Conservation (phyloP, 2,113 vertebrate species). For the Salvelinus sp. region DNA sequence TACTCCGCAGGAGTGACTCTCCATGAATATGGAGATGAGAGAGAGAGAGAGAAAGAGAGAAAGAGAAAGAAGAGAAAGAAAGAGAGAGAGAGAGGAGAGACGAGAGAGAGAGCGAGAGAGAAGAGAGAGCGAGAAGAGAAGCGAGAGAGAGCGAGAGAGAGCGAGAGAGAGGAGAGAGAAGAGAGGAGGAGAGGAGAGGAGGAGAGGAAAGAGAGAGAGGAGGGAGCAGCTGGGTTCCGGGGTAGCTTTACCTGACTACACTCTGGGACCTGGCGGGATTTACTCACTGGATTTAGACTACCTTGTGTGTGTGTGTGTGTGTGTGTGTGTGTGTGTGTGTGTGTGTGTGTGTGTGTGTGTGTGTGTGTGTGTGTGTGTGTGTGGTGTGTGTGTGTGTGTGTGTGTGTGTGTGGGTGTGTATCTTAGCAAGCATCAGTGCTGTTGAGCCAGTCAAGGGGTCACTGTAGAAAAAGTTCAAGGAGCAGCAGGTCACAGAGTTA, state of each 20-base stretch:
- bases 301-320: slow-evolving; percentile 24
- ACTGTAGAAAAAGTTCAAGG: slow-evolving; percentile 39
- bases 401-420: slow-evolving; percentile 37
- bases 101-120: slow-evolving; percentile 33
- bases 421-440: neutral
- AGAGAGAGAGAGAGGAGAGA: slow-evolving; percentile 10
- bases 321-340: slow-evolving; percentile 23
- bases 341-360: slow-evolving; percentile 24
- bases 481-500: slow-evolving; percentile 58
- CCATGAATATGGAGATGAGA: slow-evolving; percentile 75
- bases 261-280: slow-evolving; percentile 59
- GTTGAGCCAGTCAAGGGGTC: slow-evolving; percentile 32
- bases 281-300: slow-evolving; percentile 52
- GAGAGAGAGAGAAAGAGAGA: neutral
- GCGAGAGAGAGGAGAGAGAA: no score
- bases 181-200: no score
- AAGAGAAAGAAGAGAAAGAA: no score
- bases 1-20: slow-evolving; percentile 60
- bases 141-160: neutral
- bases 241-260: slow-evolving; percentile 55
- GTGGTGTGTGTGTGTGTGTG: slow-evolving; percentile 9
- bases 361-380: slow-evolving; percentile 24
- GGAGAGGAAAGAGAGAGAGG: neutral
- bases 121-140: slow-evolving; percentile 12
- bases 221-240: slow-evolving; percentile 36